phyloP scores from a whole-genome alignment of 1,140 invertebrate species.

The Sarcophaga peregrina region DNA sequence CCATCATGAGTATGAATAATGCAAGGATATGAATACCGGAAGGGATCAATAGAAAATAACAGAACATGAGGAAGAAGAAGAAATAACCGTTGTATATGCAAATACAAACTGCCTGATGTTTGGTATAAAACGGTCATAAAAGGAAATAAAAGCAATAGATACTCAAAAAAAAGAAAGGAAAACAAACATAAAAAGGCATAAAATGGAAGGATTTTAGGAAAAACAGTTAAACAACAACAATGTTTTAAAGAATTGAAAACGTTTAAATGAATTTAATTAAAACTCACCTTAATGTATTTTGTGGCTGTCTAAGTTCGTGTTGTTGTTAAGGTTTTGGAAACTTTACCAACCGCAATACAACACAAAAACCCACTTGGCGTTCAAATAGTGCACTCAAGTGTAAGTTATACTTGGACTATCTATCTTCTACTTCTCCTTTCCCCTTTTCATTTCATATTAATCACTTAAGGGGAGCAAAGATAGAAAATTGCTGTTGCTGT shows the following conservation, averaged over 20 bases:
- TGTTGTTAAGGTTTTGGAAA: background rate
- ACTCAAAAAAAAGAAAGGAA: background rate
- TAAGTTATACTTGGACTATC: background rate
- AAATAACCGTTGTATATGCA: too few species aligned
- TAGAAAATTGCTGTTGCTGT: background rate
- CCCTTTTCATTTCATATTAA: background rate
- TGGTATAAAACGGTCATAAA: too few species aligned
- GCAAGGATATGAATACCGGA: background rate
- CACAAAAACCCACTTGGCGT: slow-evolving; percentile 14
- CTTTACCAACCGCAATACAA: background rate
- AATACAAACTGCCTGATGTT: too few species aligned
- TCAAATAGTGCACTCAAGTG: slow-evolving; percentile 31
- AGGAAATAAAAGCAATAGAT: background rate
- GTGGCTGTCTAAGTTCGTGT: background rate
- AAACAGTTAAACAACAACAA: background rate
- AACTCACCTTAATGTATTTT: slow-evolving; percentile 26
- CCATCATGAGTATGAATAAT: background rate
- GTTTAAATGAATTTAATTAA: background rate
- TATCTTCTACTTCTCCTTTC: background rate
- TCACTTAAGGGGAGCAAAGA: background rate
- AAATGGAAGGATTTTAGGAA: background rate
- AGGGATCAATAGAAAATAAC: slow-evolving; percentile 12
- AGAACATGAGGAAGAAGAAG: too few species aligned
- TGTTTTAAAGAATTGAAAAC: background rate
- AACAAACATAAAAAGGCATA: background rate